These are phyloP conservation scores for Lochmaea capreae DNA, from an alignment of 2,888 invertebrate species.

Conservation along the genomic window DNA sequence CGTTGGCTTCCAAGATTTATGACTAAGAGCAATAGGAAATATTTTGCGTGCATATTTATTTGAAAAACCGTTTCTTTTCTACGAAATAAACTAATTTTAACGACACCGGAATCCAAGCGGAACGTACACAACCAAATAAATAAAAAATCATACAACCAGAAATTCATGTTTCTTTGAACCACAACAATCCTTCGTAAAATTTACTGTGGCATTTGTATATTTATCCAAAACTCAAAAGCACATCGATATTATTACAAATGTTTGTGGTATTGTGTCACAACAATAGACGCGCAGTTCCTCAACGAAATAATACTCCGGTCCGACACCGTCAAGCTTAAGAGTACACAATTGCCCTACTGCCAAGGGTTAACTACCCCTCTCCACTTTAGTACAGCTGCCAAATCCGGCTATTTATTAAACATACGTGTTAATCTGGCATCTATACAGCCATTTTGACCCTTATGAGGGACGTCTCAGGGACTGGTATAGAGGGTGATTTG, in stretches of 20 bases:
- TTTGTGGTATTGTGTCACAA: slow-evolving; percentile 65
- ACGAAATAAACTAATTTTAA: neutral
- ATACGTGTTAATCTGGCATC: slow-evolving; percentile 66
- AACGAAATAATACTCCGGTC: slow-evolving; percentile 18
- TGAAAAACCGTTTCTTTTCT: neutral
- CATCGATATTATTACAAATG: slow-evolving; percentile 68
- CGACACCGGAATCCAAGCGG: slow-evolving; percentile 31
- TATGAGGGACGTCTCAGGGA: slow-evolving; percentile 30
- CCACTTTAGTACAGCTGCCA: slow-evolving; percentile 64
- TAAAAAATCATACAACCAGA: slow-evolving; percentile 29
- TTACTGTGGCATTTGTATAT: slow-evolving; percentile 52
- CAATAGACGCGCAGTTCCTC: slow-evolving; percentile 58
- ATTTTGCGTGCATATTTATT: neutral
- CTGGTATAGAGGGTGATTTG: slow-evolving; percentile 54
- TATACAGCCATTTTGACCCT: slow-evolving; percentile 49
- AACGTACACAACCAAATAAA: slow-evolving; percentile 33
- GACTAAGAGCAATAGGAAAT: no score
- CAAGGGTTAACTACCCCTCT: slow-evolving; percentile 59
- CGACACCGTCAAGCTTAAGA: neutral
- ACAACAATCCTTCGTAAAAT: slow-evolving; percentile 49
- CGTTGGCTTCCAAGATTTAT: no score
- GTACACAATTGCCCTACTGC: slow-evolving; percentile 43
- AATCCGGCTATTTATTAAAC: slow-evolving; percentile 67
- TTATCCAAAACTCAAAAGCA: slow-evolving; percentile 63
- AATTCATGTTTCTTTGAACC: slow-evolving; percentile 43